Conservation (phyloP, 2,888 invertebrate genomes). For the Rhagonycha fulva region DNA sequence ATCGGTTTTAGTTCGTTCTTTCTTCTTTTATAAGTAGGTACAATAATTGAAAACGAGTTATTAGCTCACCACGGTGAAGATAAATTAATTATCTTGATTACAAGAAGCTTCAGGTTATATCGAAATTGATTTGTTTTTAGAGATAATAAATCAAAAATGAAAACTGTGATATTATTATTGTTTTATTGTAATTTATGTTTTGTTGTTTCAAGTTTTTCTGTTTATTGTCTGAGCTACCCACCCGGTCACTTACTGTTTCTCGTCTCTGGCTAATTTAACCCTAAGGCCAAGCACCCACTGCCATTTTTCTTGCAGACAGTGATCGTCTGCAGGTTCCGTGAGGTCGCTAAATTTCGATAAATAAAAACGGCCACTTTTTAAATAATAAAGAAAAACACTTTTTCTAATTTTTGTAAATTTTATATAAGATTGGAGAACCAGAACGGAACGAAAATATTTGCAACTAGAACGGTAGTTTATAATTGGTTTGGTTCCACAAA, state of each 20-base stretch:
- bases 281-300: neutral
- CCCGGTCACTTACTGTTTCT: neutral
- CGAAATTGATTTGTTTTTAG: neutral
- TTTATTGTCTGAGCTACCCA: neutral
- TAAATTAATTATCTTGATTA: neutral
- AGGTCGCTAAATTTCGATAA: neutral
- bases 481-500: constrained; percentile 3
- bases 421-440: constrained; percentile 1
- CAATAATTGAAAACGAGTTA: neutral
- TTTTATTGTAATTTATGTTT: neutral
- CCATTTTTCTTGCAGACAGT: neutral
- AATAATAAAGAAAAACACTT: neutral
- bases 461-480: constrained; percentile 3
- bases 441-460: constrained; percentile 2
- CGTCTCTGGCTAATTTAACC: neutral
- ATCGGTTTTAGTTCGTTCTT: neutral
- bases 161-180: neutral
- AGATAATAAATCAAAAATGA: neutral
- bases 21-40: neutral
- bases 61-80: neutral
- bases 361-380: neutral
- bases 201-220: neutral
- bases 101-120: neutral
- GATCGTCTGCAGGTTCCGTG: neutral
- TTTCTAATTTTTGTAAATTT: constrained; percentile 1